Conservation (phyloP, 1,140 invertebrate genomes). For the Ceratina australensis region DNA sequence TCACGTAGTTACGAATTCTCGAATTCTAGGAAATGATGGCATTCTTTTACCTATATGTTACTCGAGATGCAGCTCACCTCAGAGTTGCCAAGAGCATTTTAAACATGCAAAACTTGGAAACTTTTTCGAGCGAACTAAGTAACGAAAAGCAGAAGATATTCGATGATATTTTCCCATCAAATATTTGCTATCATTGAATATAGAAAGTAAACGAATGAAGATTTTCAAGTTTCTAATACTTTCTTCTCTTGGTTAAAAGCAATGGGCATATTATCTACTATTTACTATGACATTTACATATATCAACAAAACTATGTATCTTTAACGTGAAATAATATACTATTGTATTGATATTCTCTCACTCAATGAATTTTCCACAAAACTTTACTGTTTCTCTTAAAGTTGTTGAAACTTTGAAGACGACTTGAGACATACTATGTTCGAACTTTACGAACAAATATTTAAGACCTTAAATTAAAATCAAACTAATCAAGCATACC, state of each 20-base stretch:
- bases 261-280: background rate
- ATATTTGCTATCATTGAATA: background rate
- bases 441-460: no score
- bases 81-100: background rate
- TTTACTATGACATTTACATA: background rate
- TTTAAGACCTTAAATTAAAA: no score
- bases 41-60: background rate
- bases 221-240: background rate
- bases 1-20: background rate
- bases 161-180: background rate
- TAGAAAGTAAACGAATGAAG: constrained; percentile 1
- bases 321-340: background rate
- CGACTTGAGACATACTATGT: no score
- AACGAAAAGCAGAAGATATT: background rate
- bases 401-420: constrained; percentile 11
- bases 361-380: background rate
- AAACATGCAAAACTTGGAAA: background rate
- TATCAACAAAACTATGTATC: no score
- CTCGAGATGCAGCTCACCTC: background rate
- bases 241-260: background rate
- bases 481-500: no score
- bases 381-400: background rate
- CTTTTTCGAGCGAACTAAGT: background rate
- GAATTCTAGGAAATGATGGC: background rate
- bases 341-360: background rate